Evolutionary conservation across 2,113 vertebrate species (phyloP).

Genomic region (Semicossyphus pulcher): DNA sequence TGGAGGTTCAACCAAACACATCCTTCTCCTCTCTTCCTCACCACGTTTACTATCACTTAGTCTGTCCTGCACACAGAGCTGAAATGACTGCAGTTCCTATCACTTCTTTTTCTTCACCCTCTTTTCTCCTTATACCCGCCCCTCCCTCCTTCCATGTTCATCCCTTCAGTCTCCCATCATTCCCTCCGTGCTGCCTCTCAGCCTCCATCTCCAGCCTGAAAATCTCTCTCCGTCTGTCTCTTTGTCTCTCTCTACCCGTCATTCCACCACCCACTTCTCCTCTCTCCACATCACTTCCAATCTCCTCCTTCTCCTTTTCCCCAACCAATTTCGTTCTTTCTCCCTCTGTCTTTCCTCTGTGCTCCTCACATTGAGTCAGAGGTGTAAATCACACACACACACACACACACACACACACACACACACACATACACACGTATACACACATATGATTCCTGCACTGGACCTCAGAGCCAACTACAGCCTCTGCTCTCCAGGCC

Average conservation of each 20-base stretch:
- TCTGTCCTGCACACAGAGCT: neutral
- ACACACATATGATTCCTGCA: slow-evolving; percentile 2
- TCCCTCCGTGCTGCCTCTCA: slow-evolving; percentile 16
- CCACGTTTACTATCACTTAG: neutral
- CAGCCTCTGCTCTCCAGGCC: slow-evolving; percentile 46
- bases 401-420: slow-evolving; percentile 9
- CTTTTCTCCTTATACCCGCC: neutral
- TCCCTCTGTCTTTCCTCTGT: slow-evolving; percentile 34
- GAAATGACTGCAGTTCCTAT: neutral
- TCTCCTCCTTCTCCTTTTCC: slow-evolving; percentile 45
- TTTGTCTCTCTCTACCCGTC: slow-evolving; percentile 28
- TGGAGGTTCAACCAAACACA: too few relatives aligned
- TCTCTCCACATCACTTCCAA: slow-evolving; percentile 54
- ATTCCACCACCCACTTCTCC: slow-evolving; percentile 10
- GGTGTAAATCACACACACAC: slow-evolving; percentile 44
- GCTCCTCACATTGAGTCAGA: slow-evolving; percentile 26
- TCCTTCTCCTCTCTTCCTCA: neutral
- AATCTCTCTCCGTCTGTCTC: slow-evolving; percentile 7
- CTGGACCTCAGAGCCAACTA: slow-evolving; percentile 21
- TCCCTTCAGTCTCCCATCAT: slow-evolving; percentile 1
- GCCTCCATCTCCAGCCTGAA: slow-evolving; percentile 31
- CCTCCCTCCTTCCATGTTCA: slow-evolving; percentile 12
- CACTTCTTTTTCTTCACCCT: neutral
- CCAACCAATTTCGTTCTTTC: slow-evolving; percentile 54
- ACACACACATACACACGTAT: slow-evolving; percentile 2